Evolutionary conservation across 1,140 invertebrate species (phyloP), one percentile per base, ranked within the genome.

Genomic region (Eriocheir sinensis): DNA sequence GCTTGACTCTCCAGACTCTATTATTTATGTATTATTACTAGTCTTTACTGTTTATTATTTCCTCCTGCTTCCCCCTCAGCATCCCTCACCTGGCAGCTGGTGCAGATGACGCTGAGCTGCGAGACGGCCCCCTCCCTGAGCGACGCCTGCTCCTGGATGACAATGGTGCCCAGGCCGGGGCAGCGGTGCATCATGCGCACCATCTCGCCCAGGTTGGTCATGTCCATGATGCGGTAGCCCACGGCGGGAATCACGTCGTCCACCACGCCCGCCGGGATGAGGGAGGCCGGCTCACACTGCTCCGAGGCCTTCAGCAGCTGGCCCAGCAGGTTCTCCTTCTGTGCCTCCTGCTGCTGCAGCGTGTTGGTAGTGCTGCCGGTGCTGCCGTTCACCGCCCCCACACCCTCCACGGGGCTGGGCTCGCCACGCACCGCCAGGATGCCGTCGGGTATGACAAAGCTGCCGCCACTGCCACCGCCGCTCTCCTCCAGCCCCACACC

Each of bases 201-300:
- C 95, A 96, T 96, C 91, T 96, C 95, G 40, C 95, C 94, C n/a
- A 96, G 80, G 85, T 95, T 96, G 30, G 94, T 94, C 89, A 96
- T 95, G 30, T 96, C 95, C 92, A 96, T 91, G 40, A 96, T 96
- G 36, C 95, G 95, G 48, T 96, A 96, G 15, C 95, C 95, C 27
- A 96, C 95, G 27, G 95, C 95, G n/a, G 95, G 95, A 48, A 96
- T 96, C 4, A 96, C 95, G 93, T 96, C 95, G 81, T 95, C 95
- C 38, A 96, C 95, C 30, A 96, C 95, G 44, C 95, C 95, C 30
- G 93, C 95, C 34, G 95, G 95, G n/a, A 96, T 96, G 12, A 96
- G 93, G 2, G 93, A 92, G 38, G 95, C 95, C 36, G 95, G 95
- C 53, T 96, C 95, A 90, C 95, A 96, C 40, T 96, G 95, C 41